phyloP scores from a whole-genome alignment of 2,797 vertebrate genomes.

The Channa striata region DNA sequence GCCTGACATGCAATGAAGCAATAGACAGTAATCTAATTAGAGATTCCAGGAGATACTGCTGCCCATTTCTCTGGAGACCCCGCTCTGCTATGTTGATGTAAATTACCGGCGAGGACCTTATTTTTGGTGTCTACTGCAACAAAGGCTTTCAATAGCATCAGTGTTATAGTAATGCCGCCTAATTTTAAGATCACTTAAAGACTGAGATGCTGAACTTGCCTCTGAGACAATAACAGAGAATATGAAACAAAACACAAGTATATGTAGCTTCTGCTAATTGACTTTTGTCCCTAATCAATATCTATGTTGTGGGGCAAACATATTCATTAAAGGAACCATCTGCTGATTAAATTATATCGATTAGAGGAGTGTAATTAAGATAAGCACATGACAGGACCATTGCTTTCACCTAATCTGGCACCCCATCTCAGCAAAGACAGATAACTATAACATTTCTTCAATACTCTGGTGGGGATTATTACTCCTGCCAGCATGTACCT shows the following conservation, averaged over 20 bases:
- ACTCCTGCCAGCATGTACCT: slow-evolving; percentile 58
- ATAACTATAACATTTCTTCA: slow-evolving; percentile 24
- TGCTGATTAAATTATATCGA: slow-evolving; percentile 86
- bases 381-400: slow-evolving; percentile 67
- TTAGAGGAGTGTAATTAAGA: slow-evolving; percentile 84
- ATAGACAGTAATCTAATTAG: slow-evolving; percentile 88
- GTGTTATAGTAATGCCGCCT: slow-evolving; percentile 28
- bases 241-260: slow-evolving; percentile 62
- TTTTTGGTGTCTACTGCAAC: slow-evolving; percentile 80
- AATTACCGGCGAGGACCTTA: slow-evolving; percentile 82
- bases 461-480: slow-evolving; percentile 14
- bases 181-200: slow-evolving; percentile 68
- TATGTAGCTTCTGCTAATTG: slow-evolving; percentile 78
- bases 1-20: slow-evolving; percentile 85
- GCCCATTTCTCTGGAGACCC: slow-evolving; percentile 79
- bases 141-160: slow-evolving; percentile 60
- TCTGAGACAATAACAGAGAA: slow-evolving; percentile 55
- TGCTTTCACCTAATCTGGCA: slow-evolving; percentile 60
- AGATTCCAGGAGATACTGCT: slow-evolving; percentile 84
- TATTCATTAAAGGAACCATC: slow-evolving; percentile 86
- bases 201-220: slow-evolving; percentile 43
- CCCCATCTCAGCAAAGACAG: slow-evolving; percentile 36
- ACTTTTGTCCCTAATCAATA: slow-evolving; percentile 83
- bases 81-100: slow-evolving; percentile 77
- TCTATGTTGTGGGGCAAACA: slow-evolving; percentile 80